phyloP scores from a whole-genome alignment of 2,888 invertebrate species.

The Cephus rjabovi region DNA sequence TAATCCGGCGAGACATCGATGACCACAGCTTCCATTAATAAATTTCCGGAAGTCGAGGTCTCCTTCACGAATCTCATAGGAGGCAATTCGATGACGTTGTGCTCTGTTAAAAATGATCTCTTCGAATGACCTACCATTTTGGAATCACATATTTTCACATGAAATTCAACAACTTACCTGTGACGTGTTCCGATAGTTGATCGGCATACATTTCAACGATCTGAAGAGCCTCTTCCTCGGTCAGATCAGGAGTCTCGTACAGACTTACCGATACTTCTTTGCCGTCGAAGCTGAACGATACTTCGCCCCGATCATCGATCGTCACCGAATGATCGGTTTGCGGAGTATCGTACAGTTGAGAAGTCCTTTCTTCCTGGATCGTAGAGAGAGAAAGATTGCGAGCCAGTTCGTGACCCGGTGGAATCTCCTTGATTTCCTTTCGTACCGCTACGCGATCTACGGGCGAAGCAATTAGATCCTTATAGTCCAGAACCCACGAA shows the following conservation, averaged over 20 bases:
- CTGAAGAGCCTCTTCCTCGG: slow-evolving; percentile 91
- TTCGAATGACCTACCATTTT: not conserved
- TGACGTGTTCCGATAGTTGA: slow-evolving; percentile 88
- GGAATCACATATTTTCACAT: not conserved
- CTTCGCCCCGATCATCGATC: slow-evolving; percentile 84
- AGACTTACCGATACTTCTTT: slow-evolving; percentile 92
- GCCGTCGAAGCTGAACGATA: slow-evolving; percentile 91
- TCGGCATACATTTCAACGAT: slow-evolving; percentile 96
- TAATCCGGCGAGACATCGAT: slow-evolving; percentile 90
- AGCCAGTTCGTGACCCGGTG: slow-evolving; percentile 69
- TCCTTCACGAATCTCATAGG: slow-evolving; percentile 90
- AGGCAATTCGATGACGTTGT: slow-evolving; percentile 87
- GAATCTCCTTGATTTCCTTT: slow-evolving; percentile 66
- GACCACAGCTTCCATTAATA: slow-evolving; percentile 91
- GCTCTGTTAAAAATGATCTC: slow-evolving; percentile 69
- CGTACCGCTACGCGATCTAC: slow-evolving; percentile 70
- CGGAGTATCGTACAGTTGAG: slow-evolving; percentile 87
- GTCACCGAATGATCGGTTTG: slow-evolving; percentile 78
- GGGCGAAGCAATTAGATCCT: slow-evolving; percentile 30
- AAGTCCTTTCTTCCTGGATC: slow-evolving; percentile 90
- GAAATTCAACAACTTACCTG: slow-evolving; percentile 64
- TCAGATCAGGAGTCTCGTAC: slow-evolving; percentile 92
- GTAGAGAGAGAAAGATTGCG: slow-evolving; percentile 88
- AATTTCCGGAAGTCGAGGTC: slow-evolving; percentile 87
- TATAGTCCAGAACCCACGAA: not conserved